A percentile compares a stretch with the other conserved stretches of the same genome.
These are phyloP conservation scores for Talpa occidentalis DNA, from an alignment of 2,113 vertebrate species.

Conservation along the genomic window DNA sequence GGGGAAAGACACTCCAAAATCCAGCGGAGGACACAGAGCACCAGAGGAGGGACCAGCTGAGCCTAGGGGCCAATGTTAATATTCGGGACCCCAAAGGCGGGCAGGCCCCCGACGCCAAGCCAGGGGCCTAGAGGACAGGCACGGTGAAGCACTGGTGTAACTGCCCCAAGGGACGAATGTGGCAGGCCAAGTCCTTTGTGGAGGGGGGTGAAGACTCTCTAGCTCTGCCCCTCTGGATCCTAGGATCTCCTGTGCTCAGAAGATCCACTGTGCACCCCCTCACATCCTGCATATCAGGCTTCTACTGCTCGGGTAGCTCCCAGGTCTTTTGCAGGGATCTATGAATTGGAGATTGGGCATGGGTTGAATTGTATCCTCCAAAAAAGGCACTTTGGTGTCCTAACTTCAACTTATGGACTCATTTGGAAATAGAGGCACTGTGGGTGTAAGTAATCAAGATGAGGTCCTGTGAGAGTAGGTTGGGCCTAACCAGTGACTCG, in stretches of 20 bases:
- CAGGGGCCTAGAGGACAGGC: too few species aligned
- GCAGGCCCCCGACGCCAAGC: too few species aligned
- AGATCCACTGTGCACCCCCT: not conserved
- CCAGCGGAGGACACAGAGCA: not conserved
- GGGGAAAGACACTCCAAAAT: not conserved
- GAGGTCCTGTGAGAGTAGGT: not conserved
- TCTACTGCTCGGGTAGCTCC: not conserved
- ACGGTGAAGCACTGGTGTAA: too few species aligned
- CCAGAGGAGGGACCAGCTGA: not conserved
- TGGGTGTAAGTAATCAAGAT: not conserved
- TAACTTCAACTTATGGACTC: not conserved
- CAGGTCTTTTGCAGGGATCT: too few species aligned
- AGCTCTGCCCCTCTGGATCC: too few species aligned
- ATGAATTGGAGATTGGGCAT: not conserved
- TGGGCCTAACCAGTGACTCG: not conserved
- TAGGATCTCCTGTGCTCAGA: not conserved
- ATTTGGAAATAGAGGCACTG: not conserved
- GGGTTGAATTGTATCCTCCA: not conserved
- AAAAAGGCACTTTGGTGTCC: not conserved
- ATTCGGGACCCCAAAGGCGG: not conserved
- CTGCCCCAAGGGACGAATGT: too few species aligned
- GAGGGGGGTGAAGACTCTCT: too few species aligned
- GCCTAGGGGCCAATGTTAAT: not conserved
- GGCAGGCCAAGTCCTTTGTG: too few species aligned
- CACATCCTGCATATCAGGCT: not conserved